Base-by-base conservation (phyloP, 1,140 invertebrate genomes). In the Drosophila carrolli region DNA sequence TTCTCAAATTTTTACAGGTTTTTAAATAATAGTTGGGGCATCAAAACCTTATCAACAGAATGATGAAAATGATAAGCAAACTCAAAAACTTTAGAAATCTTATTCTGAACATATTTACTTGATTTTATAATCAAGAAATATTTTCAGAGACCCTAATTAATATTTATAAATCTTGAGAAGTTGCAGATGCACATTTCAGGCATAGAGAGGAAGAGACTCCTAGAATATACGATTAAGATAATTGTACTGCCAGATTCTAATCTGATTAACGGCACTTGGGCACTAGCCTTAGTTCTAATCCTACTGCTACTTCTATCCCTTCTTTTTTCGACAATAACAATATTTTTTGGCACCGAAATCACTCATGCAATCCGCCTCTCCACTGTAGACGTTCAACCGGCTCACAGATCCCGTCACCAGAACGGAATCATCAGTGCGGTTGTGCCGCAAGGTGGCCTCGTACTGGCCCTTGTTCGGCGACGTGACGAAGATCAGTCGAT, bases 331-430 rank as follows among this genome's bases (percentile, higher is more conserved):
- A 70, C 94, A 94, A 62, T 88, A 92, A 73, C 94, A 95, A 90
- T 94, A 95, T 55, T 94, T 94, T 63, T 94, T 94, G 13, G 94
- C 91, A 13, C 90, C 83, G 37, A 93, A 93, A 61, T 94, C 92
- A 19, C 79, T 71, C 13, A 95, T 91, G 78, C 94, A 95, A 27
- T 91, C 81, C 46, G 93, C 93, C 66, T 94, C 93, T 2, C 92
- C 92, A 13, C 83, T 93, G 78, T 96, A 96, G 1, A 91, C 89
- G 56, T 95, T 95, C 29, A 95, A 91, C 27, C 95, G 93, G 74
- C 95, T 95, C 5, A 96, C 94, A 5, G 91, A 91, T 0, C 94
- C 93, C 6, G 86, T 84, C 5, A 85, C 74, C 14, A 50, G 46
- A 3, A 90, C 57, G 14, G 63, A 75, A 2, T 89, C 72, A 51